A percentile compares a stretch with the other conserved stretches of the same genome.
phyloP scores from a whole-genome alignment of 2,113 vertebrate genomes.

The Ceyx melanurus region DNA sequence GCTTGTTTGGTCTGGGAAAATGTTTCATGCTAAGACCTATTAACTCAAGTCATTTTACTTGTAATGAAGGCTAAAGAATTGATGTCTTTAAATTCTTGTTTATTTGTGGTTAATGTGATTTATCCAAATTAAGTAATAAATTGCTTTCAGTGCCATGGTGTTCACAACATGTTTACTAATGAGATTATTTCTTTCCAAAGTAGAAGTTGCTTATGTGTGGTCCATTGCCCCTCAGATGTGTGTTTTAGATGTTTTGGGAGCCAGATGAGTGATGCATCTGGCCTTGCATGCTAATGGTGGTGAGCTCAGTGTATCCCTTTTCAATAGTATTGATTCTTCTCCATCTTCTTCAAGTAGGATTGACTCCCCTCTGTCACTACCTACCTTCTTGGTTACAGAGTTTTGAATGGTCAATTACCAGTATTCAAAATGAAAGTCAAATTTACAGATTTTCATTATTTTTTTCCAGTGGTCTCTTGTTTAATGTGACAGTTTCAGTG shows the following conservation, averaged over 20 bases:
- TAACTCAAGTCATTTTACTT: neutral
- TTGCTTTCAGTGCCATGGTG: neutral
- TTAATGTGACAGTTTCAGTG: neutral
- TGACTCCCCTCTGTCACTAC: neutral
- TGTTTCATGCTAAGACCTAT: neutral
- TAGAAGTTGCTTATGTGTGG: neutral
- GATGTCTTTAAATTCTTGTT: neutral
- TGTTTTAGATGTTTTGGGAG: neutral
- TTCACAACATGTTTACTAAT: constrained; percentile 16
- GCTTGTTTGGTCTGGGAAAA: neutral
- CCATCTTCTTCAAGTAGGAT: neutral
- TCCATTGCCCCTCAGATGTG: neutral
- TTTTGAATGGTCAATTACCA: neutral
- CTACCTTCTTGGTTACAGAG: neutral
- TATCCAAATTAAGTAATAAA: constrained; percentile 33
- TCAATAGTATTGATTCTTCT: neutral
- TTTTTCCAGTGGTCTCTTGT: neutral
- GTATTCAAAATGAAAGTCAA: neutral
- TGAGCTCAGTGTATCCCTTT: neutral
- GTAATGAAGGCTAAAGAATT: neutral
- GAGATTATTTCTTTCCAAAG: neutral
- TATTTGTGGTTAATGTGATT: constrained; percentile 8
- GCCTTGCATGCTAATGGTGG: neutral
- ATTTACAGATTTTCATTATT: neutral
- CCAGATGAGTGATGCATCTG: rapidly evolving